Conservation (phyloP, 2,888 invertebrate genomes). For the Schrankia costaestrigalis region DNA sequence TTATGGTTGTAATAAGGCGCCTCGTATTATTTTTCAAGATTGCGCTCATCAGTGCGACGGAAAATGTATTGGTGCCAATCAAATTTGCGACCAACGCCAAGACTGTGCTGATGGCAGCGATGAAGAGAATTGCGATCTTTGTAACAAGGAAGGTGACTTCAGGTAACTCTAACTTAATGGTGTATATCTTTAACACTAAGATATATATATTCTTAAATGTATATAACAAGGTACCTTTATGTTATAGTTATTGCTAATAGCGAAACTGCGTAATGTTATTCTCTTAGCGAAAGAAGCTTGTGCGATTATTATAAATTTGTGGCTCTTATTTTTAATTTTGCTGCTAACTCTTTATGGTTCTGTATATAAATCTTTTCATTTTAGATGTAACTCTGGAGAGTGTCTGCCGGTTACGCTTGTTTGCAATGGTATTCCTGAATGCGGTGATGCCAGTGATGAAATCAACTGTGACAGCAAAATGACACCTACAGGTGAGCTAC, state of each 20-base stretch:
- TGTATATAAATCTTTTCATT: conserved; percentile 33
- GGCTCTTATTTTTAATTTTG: neutral
- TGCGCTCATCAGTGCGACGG: conserved; percentile 72
- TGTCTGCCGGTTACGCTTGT: conserved; percentile 63
- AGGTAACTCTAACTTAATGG: conserved; percentile 49
- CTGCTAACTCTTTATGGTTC: conserved; percentile 8
- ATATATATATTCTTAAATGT: conserved; percentile 4
- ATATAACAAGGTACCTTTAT: no score
- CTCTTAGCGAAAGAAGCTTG: conserved; percentile 16
- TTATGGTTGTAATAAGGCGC: conserved; percentile 13
- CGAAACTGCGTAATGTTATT: conserved; percentile 6
- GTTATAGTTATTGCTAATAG: conserved; percentile 12
- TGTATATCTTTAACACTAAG: conserved; percentile 5
- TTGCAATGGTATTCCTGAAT: conserved; percentile 82
- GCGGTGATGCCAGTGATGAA: conserved; percentile 81
- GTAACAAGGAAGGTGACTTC: conserved; percentile 59
- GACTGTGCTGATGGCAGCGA: conserved; percentile 84
- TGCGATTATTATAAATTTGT: conserved; percentile 6
- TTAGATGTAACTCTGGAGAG: conserved; percentile 68
- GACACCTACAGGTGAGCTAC: conserved; percentile 41
- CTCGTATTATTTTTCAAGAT: conserved; percentile 57
- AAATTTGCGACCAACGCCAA: conserved; percentile 78
- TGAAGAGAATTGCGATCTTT: conserved; percentile 62
- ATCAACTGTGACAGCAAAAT: conserved; percentile 66
- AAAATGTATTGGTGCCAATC: conserved; percentile 80